These are phyloP conservation scores for Trachemys scripta DNA, from an alignment of 2,113 vertebrate species.

Conservation along the genomic window DNA sequence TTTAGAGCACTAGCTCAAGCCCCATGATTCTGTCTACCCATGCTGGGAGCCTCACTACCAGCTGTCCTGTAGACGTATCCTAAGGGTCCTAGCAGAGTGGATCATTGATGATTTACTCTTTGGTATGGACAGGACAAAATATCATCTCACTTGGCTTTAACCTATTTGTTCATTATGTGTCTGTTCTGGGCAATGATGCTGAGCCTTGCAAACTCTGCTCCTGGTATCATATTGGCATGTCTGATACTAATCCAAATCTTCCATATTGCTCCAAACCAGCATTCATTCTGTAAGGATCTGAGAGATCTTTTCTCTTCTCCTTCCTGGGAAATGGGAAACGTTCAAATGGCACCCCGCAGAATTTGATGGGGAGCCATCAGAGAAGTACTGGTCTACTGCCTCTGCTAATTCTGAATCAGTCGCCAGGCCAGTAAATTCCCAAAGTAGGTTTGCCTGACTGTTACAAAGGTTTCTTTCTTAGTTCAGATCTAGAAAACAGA, in stretches of 20 bases:
- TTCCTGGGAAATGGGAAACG: not conserved
- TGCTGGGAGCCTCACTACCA: not conserved
- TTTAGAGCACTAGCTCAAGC: not conserved
- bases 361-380: not conserved
- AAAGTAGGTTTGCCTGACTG: not conserved
- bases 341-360: not conserved
- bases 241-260: not conserved
- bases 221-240: not conserved
- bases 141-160: not conserved
- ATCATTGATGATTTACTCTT: not conserved
- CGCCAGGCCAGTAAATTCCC: not conserved
- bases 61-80: not conserved
- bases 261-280: not conserved
- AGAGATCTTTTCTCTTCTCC: not conserved
- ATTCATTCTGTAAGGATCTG: not conserved
- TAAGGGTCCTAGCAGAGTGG: not conserved
- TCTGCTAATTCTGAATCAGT: not conserved
- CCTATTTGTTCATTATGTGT: not conserved
- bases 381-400: not conserved
- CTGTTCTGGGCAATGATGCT: not conserved
- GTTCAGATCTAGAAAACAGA: not conserved
- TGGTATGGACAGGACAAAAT: not conserved
- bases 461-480: not conserved
- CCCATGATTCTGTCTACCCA: not conserved
- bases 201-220: not conserved